Conservation (phyloP, 2,797 vertebrate genomes). For the Sebastes cheni region DNA sequence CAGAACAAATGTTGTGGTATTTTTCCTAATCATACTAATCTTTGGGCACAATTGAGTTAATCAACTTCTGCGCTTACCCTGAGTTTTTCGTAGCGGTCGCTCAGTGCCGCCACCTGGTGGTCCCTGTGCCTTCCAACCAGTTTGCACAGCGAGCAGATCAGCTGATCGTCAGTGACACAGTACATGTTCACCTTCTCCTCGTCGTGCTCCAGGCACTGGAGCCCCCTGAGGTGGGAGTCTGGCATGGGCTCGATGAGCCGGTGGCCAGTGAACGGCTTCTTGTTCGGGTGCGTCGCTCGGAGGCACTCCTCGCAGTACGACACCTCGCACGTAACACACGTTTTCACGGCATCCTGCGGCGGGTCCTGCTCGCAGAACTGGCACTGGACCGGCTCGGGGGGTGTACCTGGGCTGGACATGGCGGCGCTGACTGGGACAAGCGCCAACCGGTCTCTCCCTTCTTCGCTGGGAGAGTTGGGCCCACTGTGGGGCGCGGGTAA, state of each 20-base stretch:
- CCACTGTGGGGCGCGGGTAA: slow-evolving; percentile 85
- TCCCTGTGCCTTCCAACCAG: slow-evolving; percentile 94
- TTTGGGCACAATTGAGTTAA: not conserved
- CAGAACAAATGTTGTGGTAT: too few relatives aligned
- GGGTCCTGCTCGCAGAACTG: slow-evolving; percentile 98
- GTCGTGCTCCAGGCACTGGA: slow-evolving; percentile 95
- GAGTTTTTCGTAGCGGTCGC: slow-evolving; percentile 94
- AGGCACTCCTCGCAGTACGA: slow-evolving; percentile 97
- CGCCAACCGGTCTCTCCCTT: slow-evolving; percentile 86
- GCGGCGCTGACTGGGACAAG: slow-evolving; percentile 79
- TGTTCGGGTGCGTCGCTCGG: slow-evolving; percentile 94
- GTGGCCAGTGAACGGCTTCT: slow-evolving; percentile 96
- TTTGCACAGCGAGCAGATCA: slow-evolving; percentile 97
- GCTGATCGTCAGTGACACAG: slow-evolving; percentile 93
- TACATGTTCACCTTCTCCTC: slow-evolving; percentile 98
- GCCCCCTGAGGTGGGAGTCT: slow-evolving; percentile 91
- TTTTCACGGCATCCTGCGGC: slow-evolving; percentile 93
- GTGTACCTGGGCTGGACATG: slow-evolving; percentile 88
- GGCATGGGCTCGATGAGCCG: slow-evolving; percentile 94
- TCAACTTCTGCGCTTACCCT: slow-evolving; percentile 77
- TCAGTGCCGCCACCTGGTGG: slow-evolving; percentile 94
- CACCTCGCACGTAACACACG: slow-evolving; percentile 95
- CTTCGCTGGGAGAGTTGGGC: slow-evolving; percentile 91
- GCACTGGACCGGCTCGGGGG: slow-evolving; percentile 89
- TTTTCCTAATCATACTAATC: too few relatives aligned